Conservation (phyloP, 2,888 invertebrate species). For the Drosophila pseudotalamancana region DNA sequence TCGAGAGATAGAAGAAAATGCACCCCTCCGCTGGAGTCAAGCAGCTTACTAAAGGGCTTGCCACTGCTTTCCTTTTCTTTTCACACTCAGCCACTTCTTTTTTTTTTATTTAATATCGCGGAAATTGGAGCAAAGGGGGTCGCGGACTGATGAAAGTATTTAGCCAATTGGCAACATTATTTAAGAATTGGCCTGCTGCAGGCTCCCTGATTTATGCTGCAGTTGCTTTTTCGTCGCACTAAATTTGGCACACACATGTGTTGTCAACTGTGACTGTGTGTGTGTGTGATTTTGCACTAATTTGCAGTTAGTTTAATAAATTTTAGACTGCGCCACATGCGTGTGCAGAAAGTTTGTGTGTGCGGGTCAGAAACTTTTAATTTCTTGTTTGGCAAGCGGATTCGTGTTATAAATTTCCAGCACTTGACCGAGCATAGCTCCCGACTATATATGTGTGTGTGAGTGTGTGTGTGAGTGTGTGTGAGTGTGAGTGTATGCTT, state of each 20-base stretch:
- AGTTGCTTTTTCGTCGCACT: conserved; percentile 31
- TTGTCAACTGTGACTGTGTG: conserved; percentile 23
- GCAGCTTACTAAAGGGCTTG: conserved; percentile 13
- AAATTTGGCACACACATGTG: conserved; percentile 45
- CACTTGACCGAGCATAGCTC: conserved; percentile 39
- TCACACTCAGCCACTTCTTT: conserved; percentile 59
- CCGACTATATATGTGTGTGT: background rate
- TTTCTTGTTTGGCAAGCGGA: conserved; percentile 73
- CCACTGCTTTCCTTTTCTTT: conserved; percentile 48
- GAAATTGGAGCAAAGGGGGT: conserved; percentile 35
- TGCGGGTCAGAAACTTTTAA: conserved; percentile 68
- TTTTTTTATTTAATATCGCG: conserved; percentile 54
- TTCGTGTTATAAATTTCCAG: conserved; percentile 63
- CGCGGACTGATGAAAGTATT: conserved; percentile 52
- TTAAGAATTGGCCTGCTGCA: conserved; percentile 50
- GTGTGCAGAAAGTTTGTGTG: conserved; percentile 54
- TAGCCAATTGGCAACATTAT: conserved; percentile 71
- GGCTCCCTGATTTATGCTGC: conserved; percentile 61
- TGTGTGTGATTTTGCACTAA: conserved; percentile 59
- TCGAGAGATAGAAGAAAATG: conserved; percentile 18
- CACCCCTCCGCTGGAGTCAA: background rate
- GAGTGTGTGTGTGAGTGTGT: conserved; percentile 10
- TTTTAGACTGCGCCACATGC: conserved; percentile 66
- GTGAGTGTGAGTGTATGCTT: conserved; percentile 46
- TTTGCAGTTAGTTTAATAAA: conserved; percentile 74